A percentile compares a stretch with the other conserved stretches of the same genome.
Evolutionary conservation across 2,797 vertebrate genomes (phyloP).

Genomic region (Sebastiscus albofasciatus): DNA sequence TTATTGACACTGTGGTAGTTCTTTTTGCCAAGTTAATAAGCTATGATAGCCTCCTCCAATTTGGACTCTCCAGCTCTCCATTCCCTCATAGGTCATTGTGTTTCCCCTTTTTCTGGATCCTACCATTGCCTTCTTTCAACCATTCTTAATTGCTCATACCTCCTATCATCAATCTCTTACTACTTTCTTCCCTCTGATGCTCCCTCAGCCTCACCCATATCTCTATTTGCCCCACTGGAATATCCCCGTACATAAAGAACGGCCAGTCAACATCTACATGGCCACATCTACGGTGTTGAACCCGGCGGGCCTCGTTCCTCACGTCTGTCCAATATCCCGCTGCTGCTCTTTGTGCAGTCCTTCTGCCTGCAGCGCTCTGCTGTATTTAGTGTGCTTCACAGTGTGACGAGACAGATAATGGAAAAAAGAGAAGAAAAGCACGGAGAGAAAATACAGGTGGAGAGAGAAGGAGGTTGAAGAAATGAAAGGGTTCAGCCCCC

Average conservation of each 20-base stretch:
- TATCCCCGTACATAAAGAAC: neutral
- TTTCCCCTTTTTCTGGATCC: neutral
- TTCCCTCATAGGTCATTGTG: neutral
- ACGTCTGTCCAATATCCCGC: conserved; percentile 10
- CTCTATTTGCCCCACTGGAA: neutral
- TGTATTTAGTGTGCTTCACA: conserved; percentile 32
- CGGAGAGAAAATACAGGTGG: conserved; percentile 31
- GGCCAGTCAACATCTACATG: neutral
- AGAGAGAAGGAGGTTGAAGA: conserved; percentile 9
- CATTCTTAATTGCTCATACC: neutral
- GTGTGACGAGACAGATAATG: conserved; percentile 20
- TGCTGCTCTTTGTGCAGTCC: conserved; percentile 20
- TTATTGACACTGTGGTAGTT: neutral
- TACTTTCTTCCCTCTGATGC: neutral
- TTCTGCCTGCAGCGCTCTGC: conserved; percentile 18
- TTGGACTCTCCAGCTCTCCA: neutral
- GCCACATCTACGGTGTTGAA: neutral
- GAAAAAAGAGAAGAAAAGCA: conserved; percentile 11
- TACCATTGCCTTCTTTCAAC: neutral
- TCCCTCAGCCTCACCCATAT: neutral
- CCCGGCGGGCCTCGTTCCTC: conserved; percentile 16
- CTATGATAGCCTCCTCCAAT: neutral
- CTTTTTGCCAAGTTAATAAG: neutral
- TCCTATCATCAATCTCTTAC: neutral
- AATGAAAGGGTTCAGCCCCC: conserved; percentile 23